Base-by-base conservation (phyloP, 1,140 invertebrate genomes). In the Lucilia cuprina region DNA sequence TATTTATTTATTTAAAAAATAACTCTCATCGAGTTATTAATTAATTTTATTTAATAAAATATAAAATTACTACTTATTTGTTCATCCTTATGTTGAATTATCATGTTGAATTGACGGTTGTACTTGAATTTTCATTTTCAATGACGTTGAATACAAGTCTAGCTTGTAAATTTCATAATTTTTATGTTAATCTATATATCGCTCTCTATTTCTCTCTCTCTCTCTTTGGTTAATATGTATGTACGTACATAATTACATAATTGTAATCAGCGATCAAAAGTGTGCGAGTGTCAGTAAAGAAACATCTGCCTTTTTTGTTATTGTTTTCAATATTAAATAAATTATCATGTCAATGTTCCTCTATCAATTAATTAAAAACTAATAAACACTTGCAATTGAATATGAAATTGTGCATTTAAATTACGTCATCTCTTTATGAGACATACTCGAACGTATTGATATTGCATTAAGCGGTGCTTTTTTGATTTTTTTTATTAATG, bases 311-410 rank as follows among this genome's bases (percentile, higher is more conserved):
- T 70, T 70, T 70, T 70, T 60, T 60, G 55, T 60, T 60, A 12
- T 60, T 60, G 55, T 60, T 70, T 70, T 70, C 7, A 70, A 21
- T 10, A 21, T 12, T 19, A 70, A 21, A 19, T 19, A 70, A 70
- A 70, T 70, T 70, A 70, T 25, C 65, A 70, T 70, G 65, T 70
- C 65, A 70, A 70, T 70, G 65, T 25, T 70, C n/a, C 65, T 21
- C 65, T 70, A 70, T 70, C 65, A 70, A 70, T 70, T 70, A 70
- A 70, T 70, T 70, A 70, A 70, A 70, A 70, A 70, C 19, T 70
- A 70, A 70, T 70, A 70, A 70, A 70, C 65, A 70, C 65, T 70
- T 70, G 65, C 65, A 70, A 70, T 70, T 70, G 65, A 70, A 70
- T 70, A 70, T 70, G 65, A 70, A 70, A 70, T 70, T 70, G 65